Evolutionary conservation across 2,113 vertebrate species (phyloP).

Genomic region (Platichthys stellatus): DNA sequence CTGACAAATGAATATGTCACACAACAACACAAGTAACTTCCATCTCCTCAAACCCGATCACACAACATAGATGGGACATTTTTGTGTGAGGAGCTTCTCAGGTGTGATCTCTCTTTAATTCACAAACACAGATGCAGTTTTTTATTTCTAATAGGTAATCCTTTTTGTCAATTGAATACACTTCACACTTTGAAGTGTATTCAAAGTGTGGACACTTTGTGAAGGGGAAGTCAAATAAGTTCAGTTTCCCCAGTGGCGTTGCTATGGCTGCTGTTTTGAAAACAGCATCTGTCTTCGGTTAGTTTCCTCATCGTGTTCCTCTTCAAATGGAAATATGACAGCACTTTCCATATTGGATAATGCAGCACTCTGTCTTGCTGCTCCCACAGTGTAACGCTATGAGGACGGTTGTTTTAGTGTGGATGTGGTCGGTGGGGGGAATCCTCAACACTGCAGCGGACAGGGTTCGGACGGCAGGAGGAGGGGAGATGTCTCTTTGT

Average conservation of each 20-base stretch:
- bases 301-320: constrained; percentile 21
- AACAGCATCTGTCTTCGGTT: constrained; percentile 75
- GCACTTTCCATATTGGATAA: constrained; percentile 26
- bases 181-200: too few species aligned
- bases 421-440: background rate
- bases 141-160: too few species aligned
- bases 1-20: too few species aligned
- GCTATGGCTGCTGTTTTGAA: constrained; percentile 63
- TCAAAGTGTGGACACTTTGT: background rate
- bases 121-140: too few species aligned
- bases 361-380: constrained; percentile 11
- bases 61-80: too few species aligned
- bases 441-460: background rate
- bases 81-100: too few species aligned
- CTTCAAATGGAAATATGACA: constrained; percentile 34
- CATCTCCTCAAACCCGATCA: too few species aligned
- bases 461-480: background rate
- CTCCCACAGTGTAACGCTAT: background rate
- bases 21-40: too few species aligned
- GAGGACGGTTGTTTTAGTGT: background rate
- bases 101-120: too few species aligned
- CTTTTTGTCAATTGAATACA: too few species aligned
- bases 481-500: constrained; percentile 2
- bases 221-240: constrained; percentile 9
- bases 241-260: constrained; percentile 44